Conservation (phyloP, 1,140 invertebrate species). For the Halyomorpha halys region DNA sequence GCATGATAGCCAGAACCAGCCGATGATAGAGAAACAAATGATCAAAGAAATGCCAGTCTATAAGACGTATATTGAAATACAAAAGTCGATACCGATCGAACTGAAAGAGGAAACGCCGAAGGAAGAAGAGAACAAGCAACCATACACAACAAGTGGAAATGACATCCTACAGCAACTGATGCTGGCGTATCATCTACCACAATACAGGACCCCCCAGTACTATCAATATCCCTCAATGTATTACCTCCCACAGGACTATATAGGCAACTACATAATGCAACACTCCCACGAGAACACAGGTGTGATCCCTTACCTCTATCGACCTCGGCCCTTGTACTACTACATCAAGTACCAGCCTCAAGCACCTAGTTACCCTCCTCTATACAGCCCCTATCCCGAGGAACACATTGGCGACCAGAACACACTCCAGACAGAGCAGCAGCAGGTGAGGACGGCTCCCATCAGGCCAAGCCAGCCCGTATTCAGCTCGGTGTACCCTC, state of each 20-base stretch:
- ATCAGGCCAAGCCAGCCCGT: slow-evolving; percentile 30
- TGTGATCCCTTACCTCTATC: neutral
- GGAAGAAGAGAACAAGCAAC: neutral
- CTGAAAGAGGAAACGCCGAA: slow-evolving; percentile 22
- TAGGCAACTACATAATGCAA: slow-evolving; percentile 24
- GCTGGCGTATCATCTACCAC: slow-evolving; percentile 18
- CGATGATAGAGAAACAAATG: slow-evolving; percentile 26
- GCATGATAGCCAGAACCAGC: slow-evolving; percentile 33
- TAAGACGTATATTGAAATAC: slow-evolving; percentile 29
- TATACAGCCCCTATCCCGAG: neutral
- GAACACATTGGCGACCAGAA: neutral
- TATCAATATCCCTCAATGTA: slow-evolving; percentile 20
- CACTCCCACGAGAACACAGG: slow-evolving; percentile 24
- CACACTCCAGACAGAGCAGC: neutral
- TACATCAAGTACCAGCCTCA: slow-evolving; percentile 8
- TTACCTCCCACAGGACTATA: slow-evolving; percentile 19
- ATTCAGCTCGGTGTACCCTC: slow-evolving; percentile 30
- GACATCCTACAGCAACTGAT: slow-evolving; percentile 25
- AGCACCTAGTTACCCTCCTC: neutral
- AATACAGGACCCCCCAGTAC: neutral
- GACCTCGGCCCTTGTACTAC: neutral
- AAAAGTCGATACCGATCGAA: slow-evolving; percentile 30
- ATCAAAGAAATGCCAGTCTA: slow-evolving; percentile 25
- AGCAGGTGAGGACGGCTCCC: neutral
- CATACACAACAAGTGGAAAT: neutral